phyloP scores from a whole-genome alignment of 1,140 invertebrate genomes.

The Druon quercuslanigerum region DNA sequence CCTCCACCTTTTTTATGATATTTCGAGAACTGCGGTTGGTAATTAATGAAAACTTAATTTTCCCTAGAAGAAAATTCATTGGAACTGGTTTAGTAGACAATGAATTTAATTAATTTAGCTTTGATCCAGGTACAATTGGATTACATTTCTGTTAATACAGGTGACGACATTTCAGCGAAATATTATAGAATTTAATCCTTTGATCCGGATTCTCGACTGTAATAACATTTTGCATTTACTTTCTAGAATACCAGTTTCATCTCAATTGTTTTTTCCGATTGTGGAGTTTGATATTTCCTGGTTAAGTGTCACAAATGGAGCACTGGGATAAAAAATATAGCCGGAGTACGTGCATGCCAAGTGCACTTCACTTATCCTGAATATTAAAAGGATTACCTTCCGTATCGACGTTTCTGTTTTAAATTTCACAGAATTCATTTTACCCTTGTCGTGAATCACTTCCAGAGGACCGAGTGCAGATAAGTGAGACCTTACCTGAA shows the following conservation, averaged over 20 bases:
- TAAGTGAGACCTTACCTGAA: constrained; percentile 59
- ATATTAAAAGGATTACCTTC: constrained; percentile 28
- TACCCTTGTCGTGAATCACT: constrained; percentile 26
- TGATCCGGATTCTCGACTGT: too few species aligned
- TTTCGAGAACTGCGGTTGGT: too few species aligned
- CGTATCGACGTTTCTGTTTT: constrained; percentile 24
- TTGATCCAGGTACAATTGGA: too few species aligned
- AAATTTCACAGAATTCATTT: constrained; percentile 27
- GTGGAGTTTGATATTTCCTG: constrained; percentile 12
- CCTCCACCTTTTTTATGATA: too few species aligned
- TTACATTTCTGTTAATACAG: too few species aligned
- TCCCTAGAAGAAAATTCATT: too few species aligned
- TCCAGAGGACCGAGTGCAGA: not conserved
- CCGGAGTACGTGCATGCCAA: constrained; percentile 8
- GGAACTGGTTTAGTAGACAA: too few species aligned
- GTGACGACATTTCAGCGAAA: too few species aligned
- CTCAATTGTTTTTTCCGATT: constrained; percentile 8
- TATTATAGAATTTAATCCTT: too few species aligned
- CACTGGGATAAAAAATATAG: constrained; percentile 24
- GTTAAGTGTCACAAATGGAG: constrained; percentile 28
- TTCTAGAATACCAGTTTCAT: not conserved
- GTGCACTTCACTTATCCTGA: constrained; percentile 24
- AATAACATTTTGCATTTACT: not conserved
- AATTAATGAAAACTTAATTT: too few species aligned
- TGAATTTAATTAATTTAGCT: too few species aligned